A percentile compares a stretch with the other conserved stretches of the same genome.
Evolutionary conservation across 2,888 invertebrate genomes (phyloP).

Genomic region (Pyrrhia umbra): DNA sequence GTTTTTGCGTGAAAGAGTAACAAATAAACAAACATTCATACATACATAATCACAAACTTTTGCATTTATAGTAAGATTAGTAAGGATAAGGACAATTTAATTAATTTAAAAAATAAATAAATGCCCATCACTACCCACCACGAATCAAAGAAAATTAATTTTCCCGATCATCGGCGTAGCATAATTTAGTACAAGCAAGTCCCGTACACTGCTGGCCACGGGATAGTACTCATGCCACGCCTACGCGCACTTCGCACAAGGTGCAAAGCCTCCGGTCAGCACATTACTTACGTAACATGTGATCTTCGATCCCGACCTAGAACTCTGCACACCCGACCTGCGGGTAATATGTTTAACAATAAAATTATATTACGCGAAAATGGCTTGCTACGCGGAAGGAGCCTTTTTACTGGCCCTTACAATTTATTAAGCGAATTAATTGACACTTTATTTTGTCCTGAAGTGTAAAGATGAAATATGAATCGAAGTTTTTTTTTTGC

Average conservation of each 20-base stretch:
- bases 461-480: slow-evolving; percentile 18
- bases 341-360: slow-evolving; percentile 61
- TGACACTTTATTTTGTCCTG: slow-evolving; percentile 23
- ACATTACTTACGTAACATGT: slow-evolving; percentile 69
- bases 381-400: slow-evolving; percentile 29
- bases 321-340: slow-evolving; percentile 60
- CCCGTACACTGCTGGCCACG: slow-evolving; percentile 62
- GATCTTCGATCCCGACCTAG: slow-evolving; percentile 68
- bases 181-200: slow-evolving; percentile 47
- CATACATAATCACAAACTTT: too few species aligned
- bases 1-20: too few species aligned
- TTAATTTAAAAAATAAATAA: too few species aligned
- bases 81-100: too few species aligned
- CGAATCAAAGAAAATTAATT: slow-evolving; percentile 49
- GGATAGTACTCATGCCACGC: slow-evolving; percentile 61
- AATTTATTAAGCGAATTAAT: slow-evolving; percentile 3
- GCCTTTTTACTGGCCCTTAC: slow-evolving; percentile 23
- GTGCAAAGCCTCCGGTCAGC: slow-evolving; percentile 71
- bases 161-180: slow-evolving; percentile 23
- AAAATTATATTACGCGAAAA: slow-evolving; percentile 61
- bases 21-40: too few species aligned
- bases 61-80: too few species aligned
- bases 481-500: neutral
- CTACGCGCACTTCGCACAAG: slow-evolving; percentile 68
- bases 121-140: slow-evolving; percentile 1